Evolutionary conservation across 2,888 invertebrate genomes (phyloP).

Genomic region (Urechis unicinctus): DNA sequence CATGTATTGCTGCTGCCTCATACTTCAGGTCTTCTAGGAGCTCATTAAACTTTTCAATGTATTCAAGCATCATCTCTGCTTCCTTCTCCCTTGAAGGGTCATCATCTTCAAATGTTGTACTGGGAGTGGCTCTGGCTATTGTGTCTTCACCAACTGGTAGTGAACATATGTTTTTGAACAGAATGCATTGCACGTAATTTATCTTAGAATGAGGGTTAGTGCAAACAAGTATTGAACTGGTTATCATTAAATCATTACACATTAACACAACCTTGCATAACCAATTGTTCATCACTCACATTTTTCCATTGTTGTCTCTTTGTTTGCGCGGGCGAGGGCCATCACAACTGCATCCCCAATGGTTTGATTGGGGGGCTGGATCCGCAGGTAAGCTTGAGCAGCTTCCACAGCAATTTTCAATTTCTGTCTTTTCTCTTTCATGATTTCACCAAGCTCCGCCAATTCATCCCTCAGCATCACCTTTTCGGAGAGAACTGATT

Average conservation of each 20-base stretch:
- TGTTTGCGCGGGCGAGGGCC: conserved; percentile 19
- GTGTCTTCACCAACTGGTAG: too few species aligned
- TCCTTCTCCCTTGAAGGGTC: conserved; percentile 48
- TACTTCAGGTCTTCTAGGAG: conserved; percentile 44
- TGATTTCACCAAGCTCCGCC: conserved; percentile 32
- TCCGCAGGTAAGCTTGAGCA: conserved; percentile 41
- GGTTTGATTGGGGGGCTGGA: conserved; percentile 45
- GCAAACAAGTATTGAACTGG: too few species aligned
- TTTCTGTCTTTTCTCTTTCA: conserved; percentile 36
- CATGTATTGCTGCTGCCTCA: conserved; percentile 47
- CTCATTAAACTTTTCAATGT: conserved; percentile 49
- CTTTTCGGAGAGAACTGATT: conserved; percentile 29
- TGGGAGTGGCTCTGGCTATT: too few species aligned
- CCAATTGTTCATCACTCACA: too few species aligned
- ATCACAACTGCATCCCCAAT: conserved; percentile 46
- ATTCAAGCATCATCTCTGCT: conserved; percentile 49
- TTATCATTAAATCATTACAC: too few species aligned
- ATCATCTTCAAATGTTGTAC: conserved; percentile 34
- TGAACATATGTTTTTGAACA: too few species aligned
- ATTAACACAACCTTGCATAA: too few species aligned
- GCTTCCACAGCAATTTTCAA: conserved; percentile 43
- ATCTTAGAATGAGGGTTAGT: too few species aligned
- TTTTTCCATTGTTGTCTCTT: too few species aligned
- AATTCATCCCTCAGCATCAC: conserved; percentile 35
- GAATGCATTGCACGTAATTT: too few species aligned